Percentiles rank a stretch among this genome's conserved stretches.
These are phyloP conservation scores for Pachypanchax playfairii DNA, from an alignment of 2,113 vertebrate species.

Conservation along the genomic window DNA sequence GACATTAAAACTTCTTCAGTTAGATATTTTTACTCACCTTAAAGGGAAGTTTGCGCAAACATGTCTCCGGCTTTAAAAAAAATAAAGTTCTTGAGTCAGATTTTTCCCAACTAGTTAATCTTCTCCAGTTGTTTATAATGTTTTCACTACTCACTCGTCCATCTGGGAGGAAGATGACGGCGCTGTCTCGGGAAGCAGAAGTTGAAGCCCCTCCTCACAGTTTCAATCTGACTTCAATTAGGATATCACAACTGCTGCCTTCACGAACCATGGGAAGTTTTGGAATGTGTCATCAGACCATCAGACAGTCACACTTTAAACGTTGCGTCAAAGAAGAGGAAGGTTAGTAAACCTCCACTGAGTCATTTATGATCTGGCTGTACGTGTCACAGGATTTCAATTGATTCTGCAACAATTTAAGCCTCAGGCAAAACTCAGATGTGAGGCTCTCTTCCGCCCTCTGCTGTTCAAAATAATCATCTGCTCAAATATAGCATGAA, in stretches of 20 bases:
- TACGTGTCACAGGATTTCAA: neutral
- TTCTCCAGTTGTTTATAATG: neutral
- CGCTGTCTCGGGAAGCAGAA: slow-evolving; percentile 22
- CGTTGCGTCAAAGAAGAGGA: slow-evolving; percentile 1
- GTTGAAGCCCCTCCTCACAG: slow-evolving; percentile 56
- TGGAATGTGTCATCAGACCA: fast-evolving
- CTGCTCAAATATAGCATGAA: neutral
- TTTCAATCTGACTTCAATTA: slow-evolving; percentile 69
- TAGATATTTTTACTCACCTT: slow-evolving; percentile 51
- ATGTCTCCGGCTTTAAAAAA: slow-evolving; percentile 4
- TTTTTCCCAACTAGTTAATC: neutral
- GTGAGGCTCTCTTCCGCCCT: slow-evolving; percentile 33
- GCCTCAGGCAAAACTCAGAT: neutral
- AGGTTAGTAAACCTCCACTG: neutral
- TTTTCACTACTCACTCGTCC: neutral
- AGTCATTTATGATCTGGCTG: neutral
- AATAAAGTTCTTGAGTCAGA: neutral
- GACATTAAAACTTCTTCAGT: neutral
- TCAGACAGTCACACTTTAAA: neutral
- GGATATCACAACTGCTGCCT: slow-evolving; percentile 44
- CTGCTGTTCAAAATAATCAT: slow-evolving; percentile 19
- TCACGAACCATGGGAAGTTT: slow-evolving; percentile 42
- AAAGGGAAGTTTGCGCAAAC: slow-evolving; percentile 10
- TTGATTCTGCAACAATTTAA: neutral
- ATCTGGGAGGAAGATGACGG: slow-evolving; percentile 34